Evolutionary conservation across 1,140 invertebrate species (phyloP), one percentile per base, ranked within the genome.

Genomic region (Ladona fulva): DNA sequence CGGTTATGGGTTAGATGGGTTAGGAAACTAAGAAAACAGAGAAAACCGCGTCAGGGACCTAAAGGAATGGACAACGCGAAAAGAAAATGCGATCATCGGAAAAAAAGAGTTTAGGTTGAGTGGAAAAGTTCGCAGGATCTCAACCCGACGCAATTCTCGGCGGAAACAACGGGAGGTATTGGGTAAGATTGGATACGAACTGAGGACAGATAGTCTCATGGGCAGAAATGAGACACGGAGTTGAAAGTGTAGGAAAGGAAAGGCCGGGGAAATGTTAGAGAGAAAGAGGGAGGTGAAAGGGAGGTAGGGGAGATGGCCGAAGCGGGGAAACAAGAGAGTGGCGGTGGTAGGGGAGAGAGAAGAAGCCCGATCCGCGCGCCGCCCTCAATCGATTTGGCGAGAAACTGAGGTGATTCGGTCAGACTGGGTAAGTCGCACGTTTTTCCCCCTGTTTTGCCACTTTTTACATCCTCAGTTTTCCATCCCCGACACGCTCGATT

Each of bases 401-500:
- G 77, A 52, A 42, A 25, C 25, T 37, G 74, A 52, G 66, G 74
- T 16, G 74, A 52, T 52, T 22, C 25, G 77, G 66, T 19, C 44
- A 76, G 24, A 22, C 19, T 66, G 42, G n/a, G 66, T 24, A 44
- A 74, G 77, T 76, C 76, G 24, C 37, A 25, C 24, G 25, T 22
- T 52, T 74, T 24, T 74, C 37, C 7, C 16, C 24, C 22, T 11
- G 22, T 66, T 74, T 25, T 19, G 24, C 6, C 1, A 77, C 6
- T 22, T 24, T 37, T 37, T 37, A 25, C n/a, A 11, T 16, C 42
- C 25, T 74, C 10, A 22, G 12, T 73, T 24, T 22, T 42, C 24
- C 52, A 37, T 42, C 24, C 25, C 25, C 59, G 29, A 37, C 42
- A 25, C 37, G 25, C 29, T 42, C 52, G 59, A 19, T 25, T 52